These are phyloP conservation scores for Alethe castanea DNA, from an alignment of 2,113 vertebrate genomes.

Conservation along the genomic window DNA sequence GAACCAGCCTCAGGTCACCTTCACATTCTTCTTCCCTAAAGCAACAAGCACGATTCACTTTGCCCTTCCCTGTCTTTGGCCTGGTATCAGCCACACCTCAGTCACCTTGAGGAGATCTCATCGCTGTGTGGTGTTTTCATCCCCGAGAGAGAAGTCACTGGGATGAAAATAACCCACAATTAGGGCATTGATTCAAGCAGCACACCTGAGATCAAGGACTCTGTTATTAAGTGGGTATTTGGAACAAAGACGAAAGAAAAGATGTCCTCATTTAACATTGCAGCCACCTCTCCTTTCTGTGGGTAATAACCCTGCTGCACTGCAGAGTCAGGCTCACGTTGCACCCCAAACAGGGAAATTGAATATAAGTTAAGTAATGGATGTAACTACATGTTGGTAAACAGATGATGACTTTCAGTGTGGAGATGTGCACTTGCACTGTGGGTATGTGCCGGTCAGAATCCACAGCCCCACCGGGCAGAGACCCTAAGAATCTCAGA, in stretches of 20 bases:
- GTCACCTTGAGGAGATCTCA: neutral
- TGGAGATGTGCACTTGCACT: rapidly evolving
- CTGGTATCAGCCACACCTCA: rapidly evolving
- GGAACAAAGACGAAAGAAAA: neutral
- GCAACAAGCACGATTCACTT: rapidly evolving
- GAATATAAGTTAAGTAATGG: neutral
- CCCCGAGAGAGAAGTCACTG: neutral
- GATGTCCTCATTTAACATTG: neutral
- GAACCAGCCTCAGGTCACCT: neutral
- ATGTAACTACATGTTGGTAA: rapidly evolving
- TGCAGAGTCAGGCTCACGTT: no score
- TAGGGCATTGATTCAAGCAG: neutral
- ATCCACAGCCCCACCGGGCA: rapidly evolving
- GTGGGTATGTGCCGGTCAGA: rapidly evolving
- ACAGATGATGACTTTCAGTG: rapidly evolving
- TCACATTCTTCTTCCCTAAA: neutral
- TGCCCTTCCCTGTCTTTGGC: neutral
- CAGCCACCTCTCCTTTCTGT: neutral
- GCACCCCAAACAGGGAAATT: rapidly evolving
- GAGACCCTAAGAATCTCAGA: neutral
- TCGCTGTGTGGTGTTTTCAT: rapidly evolving
- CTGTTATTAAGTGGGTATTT: neutral
- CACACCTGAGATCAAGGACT: neutral
- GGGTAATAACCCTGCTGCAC: rapidly evolving
- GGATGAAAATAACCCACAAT: slow-evolving; percentile 13